phyloP scores from a whole-genome alignment of 2,113 vertebrate genomes.

The Mesoclemmys tuberculata region DNA sequence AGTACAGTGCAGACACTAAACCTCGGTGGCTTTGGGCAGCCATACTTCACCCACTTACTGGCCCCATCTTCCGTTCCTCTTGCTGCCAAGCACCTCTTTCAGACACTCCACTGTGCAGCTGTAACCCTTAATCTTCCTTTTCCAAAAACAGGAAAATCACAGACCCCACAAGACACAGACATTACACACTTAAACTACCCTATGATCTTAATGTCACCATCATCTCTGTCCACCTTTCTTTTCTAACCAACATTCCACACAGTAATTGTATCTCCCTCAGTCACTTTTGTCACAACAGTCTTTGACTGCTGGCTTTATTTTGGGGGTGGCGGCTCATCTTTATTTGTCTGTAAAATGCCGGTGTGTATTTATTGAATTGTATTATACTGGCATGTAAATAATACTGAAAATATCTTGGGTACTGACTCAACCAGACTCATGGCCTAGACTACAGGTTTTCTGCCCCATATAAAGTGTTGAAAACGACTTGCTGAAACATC shows the following conservation, averaged over 20 bases:
- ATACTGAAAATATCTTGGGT: background rate
- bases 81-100: background rate
- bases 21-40: background rate
- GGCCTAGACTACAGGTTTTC: background rate
- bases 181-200: background rate
- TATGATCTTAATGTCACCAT: background rate
- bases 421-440: background rate
- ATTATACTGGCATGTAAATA: background rate
- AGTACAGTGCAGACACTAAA: background rate
- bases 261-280: background rate
- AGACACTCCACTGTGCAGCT: background rate
- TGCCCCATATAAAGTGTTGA: background rate
- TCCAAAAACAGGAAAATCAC: constrained; percentile 2
- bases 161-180: background rate
- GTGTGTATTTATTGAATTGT: background rate
- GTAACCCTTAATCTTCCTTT: background rate
- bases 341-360: background rate
- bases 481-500: background rate
- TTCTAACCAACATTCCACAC: background rate
- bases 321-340: rapidly evolving
- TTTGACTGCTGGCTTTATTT: background rate
- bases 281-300: background rate
- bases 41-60: background rate
- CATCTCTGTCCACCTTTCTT: background rate
- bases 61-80: background rate